Conservation (phyloP, 2,888 invertebrate species). For the Drosophila mimica region DNA sequence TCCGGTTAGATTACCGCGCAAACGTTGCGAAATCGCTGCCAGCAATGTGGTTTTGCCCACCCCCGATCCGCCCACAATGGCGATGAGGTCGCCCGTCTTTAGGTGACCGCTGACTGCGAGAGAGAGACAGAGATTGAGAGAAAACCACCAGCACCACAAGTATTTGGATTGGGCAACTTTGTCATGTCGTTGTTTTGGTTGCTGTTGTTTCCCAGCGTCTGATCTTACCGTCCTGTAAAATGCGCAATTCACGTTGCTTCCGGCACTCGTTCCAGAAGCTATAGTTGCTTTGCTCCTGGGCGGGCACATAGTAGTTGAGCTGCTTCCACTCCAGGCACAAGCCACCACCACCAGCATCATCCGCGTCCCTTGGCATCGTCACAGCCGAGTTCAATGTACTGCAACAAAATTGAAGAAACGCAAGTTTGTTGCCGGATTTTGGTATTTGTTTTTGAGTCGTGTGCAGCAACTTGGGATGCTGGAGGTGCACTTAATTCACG, state of each 20-base stretch:
- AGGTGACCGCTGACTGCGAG: slow-evolving; percentile 88
- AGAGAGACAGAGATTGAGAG: not conserved
- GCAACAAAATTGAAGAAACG: not conserved
- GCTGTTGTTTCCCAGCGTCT: not conserved
- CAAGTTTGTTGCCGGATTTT: not conserved
- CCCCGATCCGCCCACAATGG: slow-evolving; percentile 91
- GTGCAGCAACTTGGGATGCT: not conserved
- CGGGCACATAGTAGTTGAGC: slow-evolving; percentile 82
- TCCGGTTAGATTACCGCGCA: slow-evolving; percentile 89
- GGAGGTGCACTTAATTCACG: slow-evolving; percentile 35
- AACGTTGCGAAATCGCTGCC: slow-evolving; percentile 90
- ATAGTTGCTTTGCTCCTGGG: slow-evolving; percentile 82
- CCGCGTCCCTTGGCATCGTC: slow-evolving; percentile 31
- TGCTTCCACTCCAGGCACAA: slow-evolving; percentile 84
- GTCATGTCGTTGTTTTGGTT: not conserved
- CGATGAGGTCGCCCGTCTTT: slow-evolving; percentile 89
- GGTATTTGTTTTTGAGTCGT: not conserved
- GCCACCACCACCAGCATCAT: slow-evolving; percentile 15
- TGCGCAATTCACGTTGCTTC: slow-evolving; percentile 74
- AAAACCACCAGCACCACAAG: slow-evolving; percentile 28
- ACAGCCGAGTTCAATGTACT: slow-evolving; percentile 58
- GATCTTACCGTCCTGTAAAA: slow-evolving; percentile 80
- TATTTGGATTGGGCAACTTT: slow-evolving; percentile 26
- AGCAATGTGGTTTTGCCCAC: slow-evolving; percentile 91
- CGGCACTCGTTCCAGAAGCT: slow-evolving; percentile 83